phyloP scores from a whole-genome alignment of 2,888 invertebrate species.

The Salticus scenicus region DNA sequence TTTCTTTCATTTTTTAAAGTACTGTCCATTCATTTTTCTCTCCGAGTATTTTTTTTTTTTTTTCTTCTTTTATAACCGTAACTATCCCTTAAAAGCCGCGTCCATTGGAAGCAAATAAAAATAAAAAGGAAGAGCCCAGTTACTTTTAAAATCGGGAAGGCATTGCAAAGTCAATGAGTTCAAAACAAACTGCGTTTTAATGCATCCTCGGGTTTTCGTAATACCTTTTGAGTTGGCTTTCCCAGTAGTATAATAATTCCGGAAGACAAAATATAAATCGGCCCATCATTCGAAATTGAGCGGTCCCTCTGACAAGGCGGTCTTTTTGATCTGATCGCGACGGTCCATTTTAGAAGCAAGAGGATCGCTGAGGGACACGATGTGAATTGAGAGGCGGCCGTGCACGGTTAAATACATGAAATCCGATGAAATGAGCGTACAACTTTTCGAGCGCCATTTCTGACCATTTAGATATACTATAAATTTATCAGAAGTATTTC shows the following conservation, averaged over 20 bases:
- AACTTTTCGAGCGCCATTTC: neutral
- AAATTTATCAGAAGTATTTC: too few species aligned
- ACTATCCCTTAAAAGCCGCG: neutral
- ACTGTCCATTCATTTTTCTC: neutral
- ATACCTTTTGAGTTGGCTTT: slow-evolving; percentile 40
- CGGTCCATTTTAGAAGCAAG: slow-evolving; percentile 50
- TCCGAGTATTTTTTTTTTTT: neutral
- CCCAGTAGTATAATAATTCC: slow-evolving; percentile 29
- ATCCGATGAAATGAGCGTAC: neutral
- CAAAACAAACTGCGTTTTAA: slow-evolving; percentile 19
- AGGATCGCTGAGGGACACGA: slow-evolving; percentile 23
- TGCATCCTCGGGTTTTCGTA: slow-evolving; percentile 7
- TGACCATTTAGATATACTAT: neutral
- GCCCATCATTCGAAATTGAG: slow-evolving; percentile 32
- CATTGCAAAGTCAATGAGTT: neutral
- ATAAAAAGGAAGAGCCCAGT: neutral
- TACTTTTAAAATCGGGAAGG: neutral
- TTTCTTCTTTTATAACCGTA: neutral
- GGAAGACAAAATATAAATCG: slow-evolving; percentile 46
- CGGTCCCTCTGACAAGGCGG: slow-evolving; percentile 22
- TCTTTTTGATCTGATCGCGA: slow-evolving; percentile 49
- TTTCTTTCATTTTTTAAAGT: neutral
- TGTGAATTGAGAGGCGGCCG: slow-evolving; percentile 28
- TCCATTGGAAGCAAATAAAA: neutral
- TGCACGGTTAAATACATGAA: slow-evolving; percentile 44